Evolutionary conservation across 2,797 vertebrate species (phyloP).

Genomic region (Poecilia velifera): DNA sequence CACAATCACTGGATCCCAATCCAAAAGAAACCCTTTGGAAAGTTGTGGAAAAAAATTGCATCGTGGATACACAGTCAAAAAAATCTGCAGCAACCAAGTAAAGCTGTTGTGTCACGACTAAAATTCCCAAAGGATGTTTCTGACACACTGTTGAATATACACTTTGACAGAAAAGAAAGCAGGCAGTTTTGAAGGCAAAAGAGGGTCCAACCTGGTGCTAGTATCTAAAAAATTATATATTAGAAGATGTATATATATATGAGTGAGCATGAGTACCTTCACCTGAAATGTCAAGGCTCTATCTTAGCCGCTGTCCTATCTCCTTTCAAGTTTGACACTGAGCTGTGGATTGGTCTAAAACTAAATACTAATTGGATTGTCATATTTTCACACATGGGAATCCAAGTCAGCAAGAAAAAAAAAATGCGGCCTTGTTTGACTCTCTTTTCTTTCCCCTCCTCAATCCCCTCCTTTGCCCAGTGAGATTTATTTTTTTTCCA

Average conservation of each 20-base stretch:
- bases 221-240: too few relatives aligned
- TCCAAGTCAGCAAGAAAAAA: conserved; percentile 53
- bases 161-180: not conserved
- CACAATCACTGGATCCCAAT: not conserved
- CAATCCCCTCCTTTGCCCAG: conserved; percentile 55
- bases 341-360: conserved; percentile 44
- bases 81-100: not conserved
- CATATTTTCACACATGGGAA: conserved; percentile 62
- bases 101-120: not conserved
- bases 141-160: not conserved
- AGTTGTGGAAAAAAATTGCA: not conserved
- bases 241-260: not conserved
- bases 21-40: not conserved
- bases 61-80: not conserved
- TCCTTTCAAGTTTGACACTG: conserved; percentile 41
- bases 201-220: not conserved
- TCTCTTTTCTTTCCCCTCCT: conserved; percentile 47
- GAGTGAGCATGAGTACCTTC: not conserved
- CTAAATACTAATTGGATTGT: conserved; percentile 74
- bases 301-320: conserved; percentile 3
- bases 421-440: conserved; percentile 59
- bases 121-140: not conserved
- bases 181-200: not conserved
- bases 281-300: conserved; percentile 46
- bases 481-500: conserved; percentile 52